Percentiles rank a stretch among this genome's conserved stretches.
Evolutionary conservation across 1,140 invertebrate species (phyloP).

Genomic region (Lamellibrachia luymesi): DNA sequence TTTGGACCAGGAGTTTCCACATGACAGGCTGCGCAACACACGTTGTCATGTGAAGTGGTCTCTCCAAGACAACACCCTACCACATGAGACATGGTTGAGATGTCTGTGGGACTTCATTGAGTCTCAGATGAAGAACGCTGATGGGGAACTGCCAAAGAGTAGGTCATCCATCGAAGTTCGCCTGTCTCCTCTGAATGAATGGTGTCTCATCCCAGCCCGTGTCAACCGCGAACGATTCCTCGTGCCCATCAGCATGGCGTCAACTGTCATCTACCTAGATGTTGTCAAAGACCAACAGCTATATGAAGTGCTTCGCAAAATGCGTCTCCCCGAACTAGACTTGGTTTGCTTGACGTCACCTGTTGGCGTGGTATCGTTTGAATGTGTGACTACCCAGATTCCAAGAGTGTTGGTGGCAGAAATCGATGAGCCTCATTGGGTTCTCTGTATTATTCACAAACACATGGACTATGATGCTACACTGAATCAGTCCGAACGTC

Average conservation of each 20-base stretch:
- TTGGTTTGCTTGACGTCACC: not conserved
- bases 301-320: slow-evolving; percentile 13
- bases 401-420: too few relatives aligned
- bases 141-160: not conserved
- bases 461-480: not conserved
- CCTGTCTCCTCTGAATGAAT: not conserved
- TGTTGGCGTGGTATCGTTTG: too few relatives aligned
- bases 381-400: too few relatives aligned
- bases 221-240: not conserved
- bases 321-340: slow-evolving; percentile 25
- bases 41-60: not conserved
- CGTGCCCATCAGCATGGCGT: slow-evolving; percentile 17
- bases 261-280: slow-evolving; percentile 13
- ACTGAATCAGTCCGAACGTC: slow-evolving; percentile 15
- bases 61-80: not conserved
- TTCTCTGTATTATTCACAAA: slow-evolving; percentile 8
- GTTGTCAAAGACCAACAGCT: slow-evolving; percentile 15
- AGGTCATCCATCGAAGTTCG: not conserved
- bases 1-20: not conserved
- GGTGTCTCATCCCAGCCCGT: not conserved
- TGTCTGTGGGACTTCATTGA: not conserved
- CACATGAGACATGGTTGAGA: not conserved
- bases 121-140: not conserved
- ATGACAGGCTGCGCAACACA: not conserved
- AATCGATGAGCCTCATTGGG: slow-evolving; percentile 19